Base-by-base conservation (phyloP, 2,797 vertebrate genomes). In the Triplophysa yarkandensis region DNA sequence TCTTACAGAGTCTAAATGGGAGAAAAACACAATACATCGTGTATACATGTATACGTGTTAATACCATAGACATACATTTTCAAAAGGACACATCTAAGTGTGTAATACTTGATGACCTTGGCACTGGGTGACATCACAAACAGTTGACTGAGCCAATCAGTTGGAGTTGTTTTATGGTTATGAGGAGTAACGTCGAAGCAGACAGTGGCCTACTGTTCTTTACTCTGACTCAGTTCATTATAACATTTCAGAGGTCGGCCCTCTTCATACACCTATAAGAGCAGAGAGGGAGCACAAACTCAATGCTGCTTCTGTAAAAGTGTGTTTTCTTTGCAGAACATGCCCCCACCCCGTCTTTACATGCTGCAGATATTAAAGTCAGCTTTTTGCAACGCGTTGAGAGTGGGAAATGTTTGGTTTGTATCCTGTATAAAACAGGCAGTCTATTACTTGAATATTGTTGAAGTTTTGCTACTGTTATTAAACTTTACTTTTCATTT, bases 181-280 rank as follows among this genome's bases (percentile, higher is more conserved):
- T 64, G 46, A 48, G 71, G 52, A 57, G 44, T 16, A 21, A 52
- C 52, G n/a, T 67, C 32, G 4, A 16, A 64, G 4, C 52, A 77
- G 68, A 82, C 74, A 82, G 76, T 74, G 68, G 39, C 27, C 30
- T 36, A 72, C 78, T 82, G 83, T 81, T 79, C 32, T 52, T 58
- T 16, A 39, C 48, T 64, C 54, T 65, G 28, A 67, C 39, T 75
- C 68, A 75, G 63, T 62, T 76, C 39, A 61, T 82, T 77, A 77
- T 80, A 71, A 68, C 52, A 54, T 54, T 54, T 54, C 13, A 6
- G 23, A 61, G 44, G 61, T 57, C 50, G 44, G 41, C 25, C 68
- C 28, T 65, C 65, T 16, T 52, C 60, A 63, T 32, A 74, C 60
- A 72, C 65, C 62, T 25, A 57, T 54, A 72, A 68, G 66, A 76